A percentile compares a stretch with the other conserved stretches of the same genome.
Evolutionary conservation across 92 coral and sea anemone genomes (phyloP).

Genomic region (Parazoanthus darwini): DNA sequence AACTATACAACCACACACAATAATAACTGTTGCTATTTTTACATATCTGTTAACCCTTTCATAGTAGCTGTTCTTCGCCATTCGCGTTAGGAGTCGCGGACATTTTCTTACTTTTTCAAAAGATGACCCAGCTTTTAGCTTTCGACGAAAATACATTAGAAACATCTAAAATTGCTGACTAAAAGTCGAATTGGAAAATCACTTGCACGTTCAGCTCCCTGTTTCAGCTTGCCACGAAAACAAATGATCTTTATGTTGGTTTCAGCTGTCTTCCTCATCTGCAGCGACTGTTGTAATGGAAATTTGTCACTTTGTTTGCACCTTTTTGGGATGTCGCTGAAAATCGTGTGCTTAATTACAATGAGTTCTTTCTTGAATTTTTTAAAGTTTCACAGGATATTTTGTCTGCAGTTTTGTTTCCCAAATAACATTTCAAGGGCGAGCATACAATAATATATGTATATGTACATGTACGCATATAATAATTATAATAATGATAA

Average conservation of each 20-base stretch:
- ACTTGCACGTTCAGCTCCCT: background rate
- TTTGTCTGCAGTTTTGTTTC: background rate
- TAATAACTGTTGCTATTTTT: background rate
- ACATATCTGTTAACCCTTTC: background rate
- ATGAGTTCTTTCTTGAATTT: background rate
- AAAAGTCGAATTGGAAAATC: background rate
- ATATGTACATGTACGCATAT: background rate
- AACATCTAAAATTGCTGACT: background rate
- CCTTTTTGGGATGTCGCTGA: background rate
- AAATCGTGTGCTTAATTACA: background rate
- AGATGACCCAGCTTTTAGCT: background rate
- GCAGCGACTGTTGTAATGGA: conserved; percentile 6
- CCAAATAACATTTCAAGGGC: background rate
- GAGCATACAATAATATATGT: background rate
- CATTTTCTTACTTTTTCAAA: background rate
- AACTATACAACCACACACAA: background rate
- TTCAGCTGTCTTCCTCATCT: background rate
- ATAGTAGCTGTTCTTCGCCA: background rate
- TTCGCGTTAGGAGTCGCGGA: background rate
- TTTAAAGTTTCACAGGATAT: background rate
- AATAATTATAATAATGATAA: background rate
- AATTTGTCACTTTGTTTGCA: background rate
- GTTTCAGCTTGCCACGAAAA: background rate
- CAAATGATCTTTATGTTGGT: background rate
- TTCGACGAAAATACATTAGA: background rate